These are phyloP conservation scores for Ceratina calcarata DNA, from an alignment of 1,140 invertebrate genomes.

Conservation along the genomic window DNA sequence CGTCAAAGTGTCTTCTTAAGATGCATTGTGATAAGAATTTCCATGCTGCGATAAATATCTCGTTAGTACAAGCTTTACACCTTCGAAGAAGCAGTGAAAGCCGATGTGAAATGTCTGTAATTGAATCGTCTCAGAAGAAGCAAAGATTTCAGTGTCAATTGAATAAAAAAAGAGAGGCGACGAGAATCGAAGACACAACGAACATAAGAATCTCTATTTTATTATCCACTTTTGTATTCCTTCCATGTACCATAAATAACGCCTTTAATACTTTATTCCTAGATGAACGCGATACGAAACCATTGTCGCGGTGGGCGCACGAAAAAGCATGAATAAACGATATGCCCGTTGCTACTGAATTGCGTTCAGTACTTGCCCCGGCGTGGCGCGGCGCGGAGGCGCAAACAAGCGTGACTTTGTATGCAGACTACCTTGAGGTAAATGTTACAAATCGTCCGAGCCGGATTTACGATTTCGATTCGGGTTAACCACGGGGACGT, in stretches of 20 bases:
- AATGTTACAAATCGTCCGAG: constrained; percentile 44
- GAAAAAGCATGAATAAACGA: constrained; percentile 20
- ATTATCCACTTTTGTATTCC: neutral
- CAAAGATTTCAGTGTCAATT: too few species aligned
- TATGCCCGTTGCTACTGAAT: too few species aligned
- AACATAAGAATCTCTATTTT: neutral
- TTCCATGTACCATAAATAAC: constrained; percentile 10
- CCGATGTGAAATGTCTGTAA: neutral
- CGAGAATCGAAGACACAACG: too few species aligned
- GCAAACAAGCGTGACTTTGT: constrained; percentile 7
- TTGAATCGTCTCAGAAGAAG: neutral
- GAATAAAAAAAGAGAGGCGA: too few species aligned
- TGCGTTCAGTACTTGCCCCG: too few species aligned
- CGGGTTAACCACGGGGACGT: constrained; percentile 52
- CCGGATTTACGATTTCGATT: constrained; percentile 61
- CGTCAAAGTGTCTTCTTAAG: constrained; percentile 29
- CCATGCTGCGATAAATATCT: constrained; percentile 30
- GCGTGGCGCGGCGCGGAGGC: neutral
- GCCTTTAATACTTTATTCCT: neutral
- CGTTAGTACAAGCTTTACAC: constrained; percentile 26
- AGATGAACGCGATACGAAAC: neutral
- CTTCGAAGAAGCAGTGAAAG: neutral
- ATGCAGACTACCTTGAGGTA: constrained; percentile 2
- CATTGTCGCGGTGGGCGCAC: neutral
- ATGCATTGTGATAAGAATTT: constrained; percentile 38